Base-by-base conservation (phyloP, 2,888 invertebrate species). In the Enchytraeus crypticus region DNA sequence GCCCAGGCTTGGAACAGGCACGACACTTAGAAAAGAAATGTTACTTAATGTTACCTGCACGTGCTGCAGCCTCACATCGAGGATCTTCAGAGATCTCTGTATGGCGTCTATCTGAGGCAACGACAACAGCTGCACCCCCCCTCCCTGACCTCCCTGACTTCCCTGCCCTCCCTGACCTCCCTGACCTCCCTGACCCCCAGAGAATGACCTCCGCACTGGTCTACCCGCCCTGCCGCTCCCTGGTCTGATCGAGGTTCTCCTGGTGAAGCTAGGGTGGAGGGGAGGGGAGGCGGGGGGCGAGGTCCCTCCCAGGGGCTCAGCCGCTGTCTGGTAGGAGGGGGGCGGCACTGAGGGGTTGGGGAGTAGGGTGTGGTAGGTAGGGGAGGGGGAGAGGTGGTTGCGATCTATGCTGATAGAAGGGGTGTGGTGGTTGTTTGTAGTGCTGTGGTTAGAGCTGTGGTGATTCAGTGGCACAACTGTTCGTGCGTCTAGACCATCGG, bases 101-200 rank as follows among this genome's bases (percentile, higher is more conserved):
- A 77, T 78, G 57, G 77, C 77, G 63, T 79, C 78, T 32, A 79
- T 71, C 61, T 79, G 78, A 18, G 78, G 78, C 56, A 78, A 76
- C 30, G 76, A 74, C 32, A 78, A 65, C 14, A 77, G 73, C 53
- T 77, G 77, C 4, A 77, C 74, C n/a, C n/a, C n/a, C 34, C 77
- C 65, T 5, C 77, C 72, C 49, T 77, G 77, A 4, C 75, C 74
- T 30, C 5, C 47, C 4, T 27, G 53, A 27, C 43, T 38, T 27
- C 11, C 26, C 32, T 8, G 46, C 34, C 29, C 38, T n/a, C 33
- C 43, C n/a, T n/a, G n/a, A n/a, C n/a, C n/a, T n/a, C n/a, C n/a
- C n/a, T n/a, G n/a, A 26, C 32, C 49, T 3, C 49, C 23, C n/a
- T 21, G 46, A 47, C 21, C 2, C 1, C 29, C 27, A 11, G 51